Conservation (phyloP, 2,113 vertebrate genomes). For the Pongo pygmaeus region DNA sequence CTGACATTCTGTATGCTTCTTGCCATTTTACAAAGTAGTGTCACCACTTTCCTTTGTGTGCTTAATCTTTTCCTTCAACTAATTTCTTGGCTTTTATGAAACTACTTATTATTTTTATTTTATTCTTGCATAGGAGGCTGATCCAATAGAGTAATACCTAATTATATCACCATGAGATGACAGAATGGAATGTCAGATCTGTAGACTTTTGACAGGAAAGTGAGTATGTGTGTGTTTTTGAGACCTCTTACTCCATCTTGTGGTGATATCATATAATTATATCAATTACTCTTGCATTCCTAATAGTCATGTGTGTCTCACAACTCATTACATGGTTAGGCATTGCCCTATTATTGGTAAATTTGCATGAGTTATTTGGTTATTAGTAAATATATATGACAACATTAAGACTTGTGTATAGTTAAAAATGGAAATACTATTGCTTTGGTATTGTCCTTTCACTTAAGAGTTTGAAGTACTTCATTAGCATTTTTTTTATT, state of each 20-base stretch:
- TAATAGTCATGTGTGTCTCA: not conserved
- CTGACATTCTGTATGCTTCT: not conserved
- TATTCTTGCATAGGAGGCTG: not conserved
- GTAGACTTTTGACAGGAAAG: not conserved
- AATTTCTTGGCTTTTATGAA: conserved; percentile 16
- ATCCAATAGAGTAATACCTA: not conserved
- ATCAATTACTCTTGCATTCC: conserved; percentile 29
- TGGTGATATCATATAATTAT: conserved; percentile 28
- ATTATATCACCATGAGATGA: conserved; percentile 65
- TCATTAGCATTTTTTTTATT: not conserved
- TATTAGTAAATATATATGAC: not conserved
- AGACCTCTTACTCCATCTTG: conserved; percentile 53
- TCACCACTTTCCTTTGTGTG: not conserved
- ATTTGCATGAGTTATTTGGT: not conserved
- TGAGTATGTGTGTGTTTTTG: not conserved
- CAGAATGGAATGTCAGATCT: conserved; percentile 35
- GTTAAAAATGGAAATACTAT: not conserved
- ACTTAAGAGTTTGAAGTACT: not conserved
- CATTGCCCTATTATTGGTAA: not conserved
- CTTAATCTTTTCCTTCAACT: not conserved
- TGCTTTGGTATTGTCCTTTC: conserved; percentile 16
- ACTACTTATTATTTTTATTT: not conserved
- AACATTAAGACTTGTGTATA: not conserved
- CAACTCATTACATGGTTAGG: not conserved
- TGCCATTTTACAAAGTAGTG: not conserved